Base-by-base conservation (phyloP, 2,888 invertebrate genomes). In the Holacanthella duospinosa region DNA sequence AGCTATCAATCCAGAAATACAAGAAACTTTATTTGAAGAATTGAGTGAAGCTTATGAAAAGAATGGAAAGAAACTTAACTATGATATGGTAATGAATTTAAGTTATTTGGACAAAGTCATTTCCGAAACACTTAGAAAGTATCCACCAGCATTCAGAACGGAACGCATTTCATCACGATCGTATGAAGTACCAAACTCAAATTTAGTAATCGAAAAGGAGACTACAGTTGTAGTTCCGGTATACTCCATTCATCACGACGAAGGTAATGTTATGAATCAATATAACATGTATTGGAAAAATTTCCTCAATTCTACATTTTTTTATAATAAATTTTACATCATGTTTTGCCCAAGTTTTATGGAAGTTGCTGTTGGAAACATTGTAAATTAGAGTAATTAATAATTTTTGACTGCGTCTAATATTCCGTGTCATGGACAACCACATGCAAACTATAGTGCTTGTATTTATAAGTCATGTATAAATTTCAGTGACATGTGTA, bases 91-190 rank as follows among this genome's bases (percentile, higher is more conserved):
- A 27, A 54, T 21, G 16, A 43, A 64, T 4, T 64, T 71, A 66
- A 64, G 68, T 29, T 68, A 68, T 48, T 44, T 69, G 64, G 71
- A 71, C 9, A 68, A 63, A 48, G 59, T 71, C 48, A 56, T 71
- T 27, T 58, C 66, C 44, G 71, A 66, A 65, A 44, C n/a, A 21
- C 54, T 24, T n/a, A 36, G 48, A 55, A 28, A 29, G 48, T 64
- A 60, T 6, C 64, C 64, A 6, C 60, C 64, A 1, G 64, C 43
- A 16, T 25, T 60, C 6, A 25, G 64, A 56, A 28, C 43, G 6
- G 63, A 63, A 25, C 21, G 63, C 26, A 48, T 27, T 4, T 36
- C 29, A 9, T 29, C 56, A 2, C 43, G 29, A 12, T 55, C 60
- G 24, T 63, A 63, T 29, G 43, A 63, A 36, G 55, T 63, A n/a